Evolutionary conservation across 2,888 invertebrate genomes (phyloP), one percentile per base, ranked within the genome.

Genomic region (Elmis aenea): DNA sequence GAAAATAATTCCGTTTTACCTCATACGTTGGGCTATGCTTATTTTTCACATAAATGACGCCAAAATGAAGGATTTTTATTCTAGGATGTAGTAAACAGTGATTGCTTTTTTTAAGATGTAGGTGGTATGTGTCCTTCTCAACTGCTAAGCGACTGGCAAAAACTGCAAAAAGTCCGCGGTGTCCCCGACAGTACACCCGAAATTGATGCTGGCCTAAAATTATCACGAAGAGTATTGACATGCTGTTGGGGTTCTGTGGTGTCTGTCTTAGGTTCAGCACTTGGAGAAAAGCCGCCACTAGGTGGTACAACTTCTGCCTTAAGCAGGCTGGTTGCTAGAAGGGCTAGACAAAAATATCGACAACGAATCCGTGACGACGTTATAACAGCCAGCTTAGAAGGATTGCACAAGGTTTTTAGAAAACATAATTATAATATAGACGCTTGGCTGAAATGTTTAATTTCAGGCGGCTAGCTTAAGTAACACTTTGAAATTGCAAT

Each of bases 171-270:
- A 60, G 87, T 88, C 1, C 76, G 78, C 0, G 71, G 72, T 26
- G 76, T 79, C 47, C 79, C 78, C 10, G 78, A 77, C 46, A 75
- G 72, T n/a, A 81, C 82, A 8, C 77, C 81, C 1, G 81, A 85
- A 52, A 76, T 83, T 8, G 85, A 86, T 57, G 89, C 90, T 0
- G 88, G 88, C 48, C 76, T 83, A 15, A 83, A 85, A 49, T 71
- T 86, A 58, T 81, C 85, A 1, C 73, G 86, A 53, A 73, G 86
- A 37, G 81, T 94, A 18, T 66, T 95, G 29, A 90, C 90, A 1
- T 88, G 89, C 54, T 91, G 92, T 57, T 95, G 94, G 94, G 84
- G 86, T 21, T 88, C 89, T 0, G 85, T 93, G 75, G 82, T 94
- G 40, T 84, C 85, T 9, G 89, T 95, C 1, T 69, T 94, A 9